Base-by-base conservation (phyloP, 2,888 invertebrate species). In the Drosophila paranaensis region DNA sequence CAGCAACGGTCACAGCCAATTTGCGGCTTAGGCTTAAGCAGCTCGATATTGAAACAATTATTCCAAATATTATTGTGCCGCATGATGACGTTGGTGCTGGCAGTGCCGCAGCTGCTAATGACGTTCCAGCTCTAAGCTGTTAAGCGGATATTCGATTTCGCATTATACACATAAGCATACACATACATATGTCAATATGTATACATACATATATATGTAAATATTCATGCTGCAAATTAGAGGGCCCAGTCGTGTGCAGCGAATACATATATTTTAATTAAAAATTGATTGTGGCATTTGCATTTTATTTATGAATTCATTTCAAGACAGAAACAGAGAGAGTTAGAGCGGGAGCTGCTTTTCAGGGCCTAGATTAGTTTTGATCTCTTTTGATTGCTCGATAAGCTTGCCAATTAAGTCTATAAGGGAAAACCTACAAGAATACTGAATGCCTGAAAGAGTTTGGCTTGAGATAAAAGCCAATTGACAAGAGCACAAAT, bases 31-130 rank as follows among this genome's bases (percentile, higher is more conserved):
- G 46, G 71, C 61, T 48, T 71, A 76, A 73, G 69, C 80, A 80
- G 77, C 81, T 71, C 74, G 71, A 82, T 80, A 88, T 88, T 83
- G 68, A 63, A 73, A 80, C 78, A 89, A 84, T 84, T 86, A 84
- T 78, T 71, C 78, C 63, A 71, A 78, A 76, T 78, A 83, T 73
- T 84, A 83, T 76, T 76, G 74, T 73, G 68, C 71, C 65, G 63
- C 60, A 72, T 73, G 63, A 73, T 88, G 71, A 74, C 56, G 48
- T 51, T 64, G 67, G 48, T 37, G 60, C 37, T 56, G 63, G 40
- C 42, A 46, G 37, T 55, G 72, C 35, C 73, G 55, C 88, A 88
- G 87, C 72, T 83, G 89, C 72, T 87, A 81, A 84, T 84, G 83
- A 77, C 84, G 74, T 87, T 86, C 60, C 54, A 16, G 30, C 57